Evolutionary conservation across 2,113 vertebrate species (phyloP), one percentile per base, ranked within the genome.

Genomic region (Ascaphus truei): DNA sequence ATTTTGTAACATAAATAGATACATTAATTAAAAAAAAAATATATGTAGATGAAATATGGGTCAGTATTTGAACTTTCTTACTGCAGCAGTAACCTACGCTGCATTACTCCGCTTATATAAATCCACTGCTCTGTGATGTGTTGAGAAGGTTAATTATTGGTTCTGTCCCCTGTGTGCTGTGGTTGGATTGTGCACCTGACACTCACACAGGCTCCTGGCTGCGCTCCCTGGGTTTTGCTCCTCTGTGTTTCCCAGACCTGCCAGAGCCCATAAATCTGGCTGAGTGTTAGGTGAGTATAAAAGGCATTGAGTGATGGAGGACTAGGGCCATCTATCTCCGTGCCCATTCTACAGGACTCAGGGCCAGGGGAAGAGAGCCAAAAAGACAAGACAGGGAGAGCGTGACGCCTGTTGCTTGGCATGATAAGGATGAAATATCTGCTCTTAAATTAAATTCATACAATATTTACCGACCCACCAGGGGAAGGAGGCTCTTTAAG

Each of bases 381-480:
- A 7, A 23, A 41, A 61, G 57, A 61, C 56, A 52, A 66, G 63
- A 55, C 48, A 55, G 12, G n/a, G 29, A 52, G 25, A 9, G 23
- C 27, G 11, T 16, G 20, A 69, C 25, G 43, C 67, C 67, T 52
- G 56, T 71, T 71, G 73, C 66, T 58, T 59, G 55, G 57, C 43
- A 57, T 51, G 62, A 51, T 71, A 71, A 62, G 73, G 45, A 65
- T 71, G 66, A 74, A 71, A 59, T 65, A 62, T 63, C 29, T 65
- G 25, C 59, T 59, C 55, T 59, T 62, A 65, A 74, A 74, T 74
- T 65, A 74, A 74, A 71, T 58, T 43, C 73, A 74, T 74, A 58
- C 59, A 71, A 71, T 74, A 74, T 74, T 74, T 71, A 74, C 45
- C 39, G 34, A 43, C 60, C 36, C 67, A 58, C 62, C 27, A 55